Evolutionary conservation across 2,113 vertebrate species (phyloP).

Genomic region (Cranoglanis bouderius): DNA sequence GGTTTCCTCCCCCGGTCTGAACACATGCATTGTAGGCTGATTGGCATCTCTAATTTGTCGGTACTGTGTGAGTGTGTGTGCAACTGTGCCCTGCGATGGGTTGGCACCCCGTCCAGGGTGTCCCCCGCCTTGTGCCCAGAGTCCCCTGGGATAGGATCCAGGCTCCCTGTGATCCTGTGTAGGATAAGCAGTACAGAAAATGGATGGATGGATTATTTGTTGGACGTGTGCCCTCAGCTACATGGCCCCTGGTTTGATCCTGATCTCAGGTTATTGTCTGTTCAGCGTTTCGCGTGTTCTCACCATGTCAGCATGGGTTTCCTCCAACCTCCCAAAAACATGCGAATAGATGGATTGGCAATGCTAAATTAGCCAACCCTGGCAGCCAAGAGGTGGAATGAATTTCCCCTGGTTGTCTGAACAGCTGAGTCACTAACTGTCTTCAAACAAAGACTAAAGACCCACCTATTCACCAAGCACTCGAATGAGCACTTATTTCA

Average conservation of each 20-base stretch:
- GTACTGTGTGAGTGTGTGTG: too few relatives aligned
- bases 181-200: too few relatives aligned
- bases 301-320: background rate
- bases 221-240: background rate
- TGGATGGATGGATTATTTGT: background rate
- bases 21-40: too few relatives aligned
- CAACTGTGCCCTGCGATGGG: too few relatives aligned
- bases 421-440: background rate
- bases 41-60: too few relatives aligned
- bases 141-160: too few relatives aligned
- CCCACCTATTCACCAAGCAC: background rate
- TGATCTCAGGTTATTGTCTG: background rate
- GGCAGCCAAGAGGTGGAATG: background rate
- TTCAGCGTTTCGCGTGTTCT: background rate
- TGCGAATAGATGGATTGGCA: background rate
- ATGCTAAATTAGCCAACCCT: background rate
- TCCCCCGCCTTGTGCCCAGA: too few relatives aligned
- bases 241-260: background rate
- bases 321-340: background rate
- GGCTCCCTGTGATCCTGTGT: too few relatives aligned
- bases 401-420: background rate
- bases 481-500: background rate
- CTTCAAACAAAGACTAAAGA: background rate
- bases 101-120: too few relatives aligned
- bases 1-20: too few relatives aligned